Percentiles rank a stretch among this genome's conserved stretches.
phyloP scores from a whole-genome alignment of 1,140 invertebrate genomes.

The Delia radicum region DNA sequence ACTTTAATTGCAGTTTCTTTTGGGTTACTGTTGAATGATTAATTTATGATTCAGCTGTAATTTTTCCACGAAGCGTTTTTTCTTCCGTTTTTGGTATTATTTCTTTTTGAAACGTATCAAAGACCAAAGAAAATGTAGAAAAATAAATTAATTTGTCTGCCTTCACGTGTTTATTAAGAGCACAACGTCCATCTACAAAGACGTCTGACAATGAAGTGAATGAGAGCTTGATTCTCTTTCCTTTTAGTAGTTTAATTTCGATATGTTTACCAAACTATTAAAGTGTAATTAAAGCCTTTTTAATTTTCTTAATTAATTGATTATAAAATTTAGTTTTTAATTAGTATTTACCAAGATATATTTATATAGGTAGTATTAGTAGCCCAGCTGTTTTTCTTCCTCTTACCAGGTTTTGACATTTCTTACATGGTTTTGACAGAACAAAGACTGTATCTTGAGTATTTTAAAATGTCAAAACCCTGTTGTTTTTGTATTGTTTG shows the following conservation, averaged over 20 bases:
- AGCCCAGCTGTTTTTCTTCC: too few relatives aligned
- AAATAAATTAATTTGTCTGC: conserved; percentile 2
- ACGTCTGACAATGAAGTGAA: neutral
- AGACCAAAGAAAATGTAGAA: conserved; percentile 11
- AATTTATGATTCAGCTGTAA: neutral
- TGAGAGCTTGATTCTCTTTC: neutral
- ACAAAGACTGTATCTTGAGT: too few relatives aligned
- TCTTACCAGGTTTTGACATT: too few relatives aligned
- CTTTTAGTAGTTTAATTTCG: neutral
- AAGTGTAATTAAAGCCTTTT: too few relatives aligned
- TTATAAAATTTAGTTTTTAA: neutral
- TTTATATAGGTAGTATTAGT: too few relatives aligned
- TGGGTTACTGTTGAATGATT: neutral
- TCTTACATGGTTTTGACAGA: too few relatives aligned
- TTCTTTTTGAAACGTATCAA: conserved; percentile 1
- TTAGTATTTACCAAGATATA: too few relatives aligned
- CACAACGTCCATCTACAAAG: conserved; percentile 3
- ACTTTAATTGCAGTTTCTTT: neutral
- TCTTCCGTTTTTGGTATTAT: conserved; percentile 6
- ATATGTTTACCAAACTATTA: too few relatives aligned
- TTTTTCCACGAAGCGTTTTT: conserved; percentile 4
- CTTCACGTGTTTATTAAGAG: conserved; percentile 11
- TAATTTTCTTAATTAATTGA: neutral
- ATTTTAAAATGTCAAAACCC: too few relatives aligned
- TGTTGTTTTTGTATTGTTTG: too few relatives aligned